Conservation (phyloP, 2,113 vertebrate genomes). For the Saguinus midas region DNA sequence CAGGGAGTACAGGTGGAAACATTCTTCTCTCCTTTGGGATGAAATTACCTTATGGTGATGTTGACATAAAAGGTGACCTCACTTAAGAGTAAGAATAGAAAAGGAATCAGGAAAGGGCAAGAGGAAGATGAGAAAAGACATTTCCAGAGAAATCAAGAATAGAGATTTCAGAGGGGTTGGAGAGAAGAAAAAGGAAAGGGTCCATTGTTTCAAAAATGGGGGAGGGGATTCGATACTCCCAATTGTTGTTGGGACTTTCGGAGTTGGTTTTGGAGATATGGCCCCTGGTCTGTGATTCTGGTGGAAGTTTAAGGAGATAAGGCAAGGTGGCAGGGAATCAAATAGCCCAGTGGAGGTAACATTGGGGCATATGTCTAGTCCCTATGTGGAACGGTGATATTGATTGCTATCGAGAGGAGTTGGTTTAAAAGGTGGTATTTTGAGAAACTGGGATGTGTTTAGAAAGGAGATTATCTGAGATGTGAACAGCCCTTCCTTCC, state of each 20-base stretch:
- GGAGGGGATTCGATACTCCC: neutral
- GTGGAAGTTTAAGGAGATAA: neutral
- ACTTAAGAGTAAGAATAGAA: neutral
- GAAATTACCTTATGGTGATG: neutral
- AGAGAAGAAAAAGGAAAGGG: neutral
- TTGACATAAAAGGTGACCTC: neutral
- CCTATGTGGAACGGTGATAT: neutral
- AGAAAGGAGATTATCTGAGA: neutral
- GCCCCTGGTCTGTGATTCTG: neutral
- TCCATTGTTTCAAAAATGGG: neutral
- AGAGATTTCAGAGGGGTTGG: neutral
- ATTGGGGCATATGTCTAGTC: neutral
- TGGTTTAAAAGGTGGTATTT: neutral
- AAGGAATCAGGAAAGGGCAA: neutral
- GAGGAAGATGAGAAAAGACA: neutral
- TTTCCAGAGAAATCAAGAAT: neutral
- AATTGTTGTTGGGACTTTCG: neutral
- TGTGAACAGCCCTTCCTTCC: neutral
- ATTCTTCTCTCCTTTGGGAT: neutral
- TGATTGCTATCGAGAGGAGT: neutral
- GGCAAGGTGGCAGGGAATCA: neutral
- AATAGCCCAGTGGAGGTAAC: neutral
- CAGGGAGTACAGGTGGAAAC: neutral
- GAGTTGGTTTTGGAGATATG: neutral
- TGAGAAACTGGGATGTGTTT: neutral